Percentiles rank a stretch among this genome's conserved stretches.
Conservation (phyloP, 2,113 vertebrate genomes). For the Gallinago jamesoni region DNA sequence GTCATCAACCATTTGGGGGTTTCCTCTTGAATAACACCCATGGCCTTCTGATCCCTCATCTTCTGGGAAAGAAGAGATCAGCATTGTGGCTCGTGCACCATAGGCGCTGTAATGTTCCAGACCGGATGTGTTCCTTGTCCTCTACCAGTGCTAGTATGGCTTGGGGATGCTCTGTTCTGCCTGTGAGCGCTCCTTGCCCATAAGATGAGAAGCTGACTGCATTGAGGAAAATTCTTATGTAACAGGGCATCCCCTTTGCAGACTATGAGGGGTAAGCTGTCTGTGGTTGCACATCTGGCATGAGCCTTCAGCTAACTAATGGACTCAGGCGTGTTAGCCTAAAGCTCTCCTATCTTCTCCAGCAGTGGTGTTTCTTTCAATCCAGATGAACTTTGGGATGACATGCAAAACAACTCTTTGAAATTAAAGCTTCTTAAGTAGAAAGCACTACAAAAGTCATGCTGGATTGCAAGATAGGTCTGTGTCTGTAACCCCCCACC, state of each 20-base stretch:
- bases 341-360: neutral
- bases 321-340: fast-evolving
- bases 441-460: neutral
- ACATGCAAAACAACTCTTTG: neutral
- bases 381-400: neutral
- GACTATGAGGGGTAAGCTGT: neutral
- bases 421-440: neutral
- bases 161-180: neutral
- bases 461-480: neutral
- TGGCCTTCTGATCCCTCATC: neutral
- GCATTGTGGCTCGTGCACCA: fast-evolving
- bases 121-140: neutral
- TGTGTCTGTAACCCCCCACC: neutral
- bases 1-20: neutral
- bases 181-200: fast-evolving
- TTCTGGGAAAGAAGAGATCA: neutral
- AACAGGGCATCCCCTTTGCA: neutral
- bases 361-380: neutral
- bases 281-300: neutral
- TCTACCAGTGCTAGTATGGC: neutral
- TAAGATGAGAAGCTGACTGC: neutral
- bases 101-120: neutral
- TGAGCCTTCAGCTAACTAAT: neutral
- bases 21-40: fast-evolving
- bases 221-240: neutral